Evolutionary conservation across 2,888 invertebrate genomes (phyloP).

Genomic region (Athalia cordata): DNA sequence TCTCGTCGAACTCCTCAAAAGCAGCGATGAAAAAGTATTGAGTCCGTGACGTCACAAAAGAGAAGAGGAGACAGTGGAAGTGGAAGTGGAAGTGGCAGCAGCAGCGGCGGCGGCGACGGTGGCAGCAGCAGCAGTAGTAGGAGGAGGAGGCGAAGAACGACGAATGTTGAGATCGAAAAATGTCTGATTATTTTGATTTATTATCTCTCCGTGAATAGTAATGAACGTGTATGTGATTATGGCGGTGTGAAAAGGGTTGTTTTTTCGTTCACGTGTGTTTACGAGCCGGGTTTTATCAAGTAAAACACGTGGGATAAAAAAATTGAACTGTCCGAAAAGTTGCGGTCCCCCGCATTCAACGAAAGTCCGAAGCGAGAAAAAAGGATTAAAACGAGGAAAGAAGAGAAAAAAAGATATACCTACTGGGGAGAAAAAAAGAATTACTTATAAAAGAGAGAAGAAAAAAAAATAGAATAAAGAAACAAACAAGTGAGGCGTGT

Average conservation of each 20-base stretch:
- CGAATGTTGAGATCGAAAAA: slow-evolving; percentile 65
- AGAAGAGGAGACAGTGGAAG: slow-evolving; percentile 54
- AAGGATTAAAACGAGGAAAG: not conserved
- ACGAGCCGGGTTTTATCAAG: slow-evolving; percentile 28
- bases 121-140: slow-evolving; percentile 62
- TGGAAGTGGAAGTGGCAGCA: slow-evolving; percentile 61
- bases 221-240: slow-evolving; percentile 50
- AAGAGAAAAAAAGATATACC: slow-evolving; percentile 10
- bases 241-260: slow-evolving; percentile 46
- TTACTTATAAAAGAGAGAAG: slow-evolving; percentile 40
- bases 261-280: slow-evolving; percentile 35
- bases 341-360: slow-evolving; percentile 28
- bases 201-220: slow-evolving; percentile 60
- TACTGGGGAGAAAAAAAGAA: slow-evolving; percentile 48
- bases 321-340: no score
- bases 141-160: slow-evolving; percentile 54
- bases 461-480: slow-evolving; percentile 47
- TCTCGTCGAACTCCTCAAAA: slow-evolving; percentile 47
- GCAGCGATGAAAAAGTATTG: slow-evolving; percentile 69
- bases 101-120: slow-evolving; percentile 64
- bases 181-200: slow-evolving; percentile 68
- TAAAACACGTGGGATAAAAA: slow-evolving; percentile 54
- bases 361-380: slow-evolving; percentile 8
- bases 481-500: slow-evolving; percentile 50
- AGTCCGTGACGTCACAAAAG: slow-evolving; percentile 73